Evolutionary conservation across 92 coral and sea anemone genomes (phyloP).

Genomic region (Isaurus tuberculatus): DNA sequence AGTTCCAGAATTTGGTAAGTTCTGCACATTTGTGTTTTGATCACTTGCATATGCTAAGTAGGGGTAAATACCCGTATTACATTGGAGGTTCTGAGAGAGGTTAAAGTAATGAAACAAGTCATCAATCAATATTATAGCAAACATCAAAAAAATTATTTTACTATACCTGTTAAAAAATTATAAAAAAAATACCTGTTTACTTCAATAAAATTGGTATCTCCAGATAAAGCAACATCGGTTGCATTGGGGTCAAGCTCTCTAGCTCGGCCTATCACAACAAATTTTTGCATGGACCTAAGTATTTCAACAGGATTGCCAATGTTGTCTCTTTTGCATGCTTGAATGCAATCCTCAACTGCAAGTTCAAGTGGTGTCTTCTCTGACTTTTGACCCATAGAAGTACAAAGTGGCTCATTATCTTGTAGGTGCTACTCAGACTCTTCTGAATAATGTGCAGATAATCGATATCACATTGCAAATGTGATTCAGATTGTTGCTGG

Average conservation of each 20-base stretch:
- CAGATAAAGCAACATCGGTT: background rate
- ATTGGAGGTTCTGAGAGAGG: background rate
- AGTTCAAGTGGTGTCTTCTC: conserved; percentile 29
- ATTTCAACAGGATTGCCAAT: conserved; percentile 31
- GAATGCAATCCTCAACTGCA: conserved; percentile 35
- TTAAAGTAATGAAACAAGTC: background rate
- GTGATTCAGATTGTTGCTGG: background rate
- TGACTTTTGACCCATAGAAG: background rate
- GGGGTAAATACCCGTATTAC: background rate
- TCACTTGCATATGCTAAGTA: background rate
- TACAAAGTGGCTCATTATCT: background rate
- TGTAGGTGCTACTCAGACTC: background rate
- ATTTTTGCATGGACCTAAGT: conserved; percentile 47
- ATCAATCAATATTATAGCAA: background rate
- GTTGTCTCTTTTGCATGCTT: conserved; percentile 35
- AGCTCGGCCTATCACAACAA: conserved; percentile 7
- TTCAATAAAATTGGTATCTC: background rate
- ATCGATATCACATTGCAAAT: background rate
- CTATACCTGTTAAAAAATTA: background rate
- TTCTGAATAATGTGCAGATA: background rate
- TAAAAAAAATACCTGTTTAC: too few species aligned
- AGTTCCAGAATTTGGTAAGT: background rate
- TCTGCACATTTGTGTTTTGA: background rate
- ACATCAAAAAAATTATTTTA: background rate
- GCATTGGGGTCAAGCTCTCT: conserved; percentile 37